These are phyloP conservation scores for Seriola quinqueradiata DNA, from an alignment of 2,113 vertebrate genomes.

Conservation along the genomic window DNA sequence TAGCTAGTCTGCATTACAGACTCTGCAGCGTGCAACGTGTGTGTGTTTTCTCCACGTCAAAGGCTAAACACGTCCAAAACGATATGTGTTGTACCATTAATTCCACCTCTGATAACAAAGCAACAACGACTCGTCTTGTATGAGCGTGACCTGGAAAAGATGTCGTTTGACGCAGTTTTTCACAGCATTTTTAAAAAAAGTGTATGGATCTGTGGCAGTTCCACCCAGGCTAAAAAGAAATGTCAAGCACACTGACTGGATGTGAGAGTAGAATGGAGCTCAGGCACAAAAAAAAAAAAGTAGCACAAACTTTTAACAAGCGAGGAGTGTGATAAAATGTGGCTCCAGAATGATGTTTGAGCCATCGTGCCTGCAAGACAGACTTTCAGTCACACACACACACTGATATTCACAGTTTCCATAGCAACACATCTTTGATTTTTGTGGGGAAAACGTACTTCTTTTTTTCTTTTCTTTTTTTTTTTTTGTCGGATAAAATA, in stretches of 20 bases:
- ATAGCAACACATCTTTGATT: slow-evolving; percentile 90
- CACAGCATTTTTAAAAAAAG: slow-evolving; percentile 14
- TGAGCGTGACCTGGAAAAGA: background rate
- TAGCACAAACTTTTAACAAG: slow-evolving; percentile 72
- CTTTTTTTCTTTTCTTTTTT: slow-evolving; percentile 84
- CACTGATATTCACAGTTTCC: slow-evolving; percentile 88
- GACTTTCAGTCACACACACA: slow-evolving; percentile 78
- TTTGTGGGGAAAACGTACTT: slow-evolving; percentile 78
- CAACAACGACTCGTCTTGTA: background rate
- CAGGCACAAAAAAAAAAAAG: slow-evolving; percentile 49
- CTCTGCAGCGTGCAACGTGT: too few relatives aligned
- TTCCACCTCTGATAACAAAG: slow-evolving; percentile 19
- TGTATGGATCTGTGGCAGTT: slow-evolving; percentile 1
- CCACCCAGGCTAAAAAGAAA: slow-evolving; percentile 20
- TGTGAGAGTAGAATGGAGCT: slow-evolving; percentile 50
- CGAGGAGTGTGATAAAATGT: slow-evolving; percentile 56
- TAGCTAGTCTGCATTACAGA: too few relatives aligned
- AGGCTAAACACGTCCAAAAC: background rate
- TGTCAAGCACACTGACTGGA: slow-evolving; percentile 52
- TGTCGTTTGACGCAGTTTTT: slow-evolving; percentile 43
- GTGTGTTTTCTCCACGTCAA: background rate
- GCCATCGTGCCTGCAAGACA: slow-evolving; percentile 84
- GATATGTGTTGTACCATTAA: background rate
- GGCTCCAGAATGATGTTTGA: slow-evolving; percentile 80
- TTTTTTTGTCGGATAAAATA: slow-evolving; percentile 68